Percentiles rank a stretch among this genome's conserved stretches.
Evolutionary conservation across 1,140 invertebrate genomes (phyloP).

Genomic region (Euschistus heros): DNA sequence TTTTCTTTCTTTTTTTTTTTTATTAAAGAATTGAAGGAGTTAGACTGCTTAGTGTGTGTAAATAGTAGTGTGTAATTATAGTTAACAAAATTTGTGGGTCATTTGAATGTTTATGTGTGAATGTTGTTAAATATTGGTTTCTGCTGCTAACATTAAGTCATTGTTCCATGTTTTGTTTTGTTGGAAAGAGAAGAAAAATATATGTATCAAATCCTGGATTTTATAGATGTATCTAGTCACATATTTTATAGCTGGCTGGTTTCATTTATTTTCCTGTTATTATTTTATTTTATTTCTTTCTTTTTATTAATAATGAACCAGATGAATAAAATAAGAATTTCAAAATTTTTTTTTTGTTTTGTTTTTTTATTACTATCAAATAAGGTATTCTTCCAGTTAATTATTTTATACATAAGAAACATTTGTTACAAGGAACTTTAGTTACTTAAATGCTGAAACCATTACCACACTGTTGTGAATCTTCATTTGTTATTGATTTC

Average conservation of each 20-base stretch:
- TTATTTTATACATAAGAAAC: no score
- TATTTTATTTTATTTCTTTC: background rate
- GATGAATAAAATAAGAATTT: no score
- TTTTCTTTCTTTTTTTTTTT: conserved; percentile 15
- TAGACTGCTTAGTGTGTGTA: conserved; percentile 26
- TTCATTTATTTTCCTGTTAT: background rate
- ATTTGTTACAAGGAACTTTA: no score
- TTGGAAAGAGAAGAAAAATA: background rate
- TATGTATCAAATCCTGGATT: background rate
- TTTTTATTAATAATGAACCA: no score
- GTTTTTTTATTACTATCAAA: no score
- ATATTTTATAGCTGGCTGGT: conserved; percentile 2
- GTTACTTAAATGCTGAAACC: no score
- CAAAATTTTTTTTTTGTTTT: no score
- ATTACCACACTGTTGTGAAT: background rate
- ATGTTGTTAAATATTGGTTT: conserved; percentile 8
- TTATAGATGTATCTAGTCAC: background rate
- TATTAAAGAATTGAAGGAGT: conserved; percentile 17
- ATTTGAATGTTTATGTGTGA: conserved; percentile 11
- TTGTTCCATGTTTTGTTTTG: conserved; percentile 2
- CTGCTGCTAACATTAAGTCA: conserved; percentile 5
- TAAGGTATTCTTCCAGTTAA: no score
- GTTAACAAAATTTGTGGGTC: conserved; percentile 13
- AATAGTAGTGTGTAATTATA: conserved; percentile 15
- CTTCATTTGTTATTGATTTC: conserved; percentile 3